Conservation (phyloP, 2,797 vertebrate genomes). For the Sarcoramphus papa region DNA sequence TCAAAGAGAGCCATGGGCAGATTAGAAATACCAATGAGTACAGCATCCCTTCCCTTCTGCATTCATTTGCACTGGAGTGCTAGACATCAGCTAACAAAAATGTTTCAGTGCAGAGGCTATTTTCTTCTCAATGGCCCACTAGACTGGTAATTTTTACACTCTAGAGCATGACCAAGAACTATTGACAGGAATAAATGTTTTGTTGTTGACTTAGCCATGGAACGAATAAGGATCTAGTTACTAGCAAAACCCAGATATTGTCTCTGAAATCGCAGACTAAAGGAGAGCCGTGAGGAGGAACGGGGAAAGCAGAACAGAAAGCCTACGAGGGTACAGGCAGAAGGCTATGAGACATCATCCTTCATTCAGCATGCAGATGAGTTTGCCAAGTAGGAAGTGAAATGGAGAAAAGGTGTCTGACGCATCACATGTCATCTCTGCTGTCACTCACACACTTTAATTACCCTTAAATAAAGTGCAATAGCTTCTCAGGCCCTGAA, state of each 20-base stretch:
- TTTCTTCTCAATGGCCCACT: neutral
- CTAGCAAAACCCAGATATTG: neutral
- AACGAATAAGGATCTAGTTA: neutral
- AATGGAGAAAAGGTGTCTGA: slow-evolving; percentile 18
- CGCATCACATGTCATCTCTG: neutral
- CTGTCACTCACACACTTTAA: slow-evolving; percentile 48
- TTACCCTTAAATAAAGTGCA: slow-evolving; percentile 55
- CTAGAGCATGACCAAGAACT: neutral
- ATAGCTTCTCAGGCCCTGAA: slow-evolving; percentile 40
- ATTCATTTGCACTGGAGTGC: neutral
- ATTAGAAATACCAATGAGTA: neutral
- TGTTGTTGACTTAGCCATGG: neutral
- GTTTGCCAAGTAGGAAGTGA: neutral
- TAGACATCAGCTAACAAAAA: neutral
- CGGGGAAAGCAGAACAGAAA: neutral
- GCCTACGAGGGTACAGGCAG: neutral
- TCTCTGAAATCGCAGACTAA: neutral
- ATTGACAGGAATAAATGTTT: neutral
- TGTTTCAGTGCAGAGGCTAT: neutral
- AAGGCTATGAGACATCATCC: neutral
- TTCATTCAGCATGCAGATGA: neutral
- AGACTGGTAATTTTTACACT: neutral
- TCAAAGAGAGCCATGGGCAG: neutral
- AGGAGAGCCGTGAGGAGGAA: neutral
- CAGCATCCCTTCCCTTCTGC: neutral